Evolutionary conservation across 2,113 vertebrate genomes (phyloP).

Genomic region (Sterna hirundo): DNA sequence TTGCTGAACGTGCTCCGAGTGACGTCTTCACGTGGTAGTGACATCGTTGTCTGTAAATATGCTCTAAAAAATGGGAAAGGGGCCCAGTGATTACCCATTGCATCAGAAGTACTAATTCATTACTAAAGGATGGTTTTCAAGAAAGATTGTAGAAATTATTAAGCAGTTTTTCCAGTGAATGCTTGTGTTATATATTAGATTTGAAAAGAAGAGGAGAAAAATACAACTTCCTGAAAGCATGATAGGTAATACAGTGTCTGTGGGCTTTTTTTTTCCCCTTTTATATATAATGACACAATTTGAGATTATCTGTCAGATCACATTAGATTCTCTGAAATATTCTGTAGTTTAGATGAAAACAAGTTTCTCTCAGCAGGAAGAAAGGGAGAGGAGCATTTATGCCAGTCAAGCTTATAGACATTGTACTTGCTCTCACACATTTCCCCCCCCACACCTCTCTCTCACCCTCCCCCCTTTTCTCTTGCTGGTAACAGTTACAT

Average conservation of each 20-base stretch:
- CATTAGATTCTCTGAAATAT: slow-evolving; percentile 47
- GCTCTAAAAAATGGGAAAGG: neutral
- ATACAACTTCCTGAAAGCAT: neutral
- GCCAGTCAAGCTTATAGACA: slow-evolving; percentile 7
- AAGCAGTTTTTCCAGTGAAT: neutral
- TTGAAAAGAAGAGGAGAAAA: neutral
- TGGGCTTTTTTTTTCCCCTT: neutral
- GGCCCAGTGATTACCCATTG: neutral
- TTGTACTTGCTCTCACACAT: neutral
- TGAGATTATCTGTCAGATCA: slow-evolving; percentile 59
- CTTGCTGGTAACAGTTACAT: slow-evolving; percentile 29
- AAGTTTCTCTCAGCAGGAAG: neutral
- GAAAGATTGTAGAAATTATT: neutral
- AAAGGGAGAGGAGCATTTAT: slow-evolving; percentile 36
- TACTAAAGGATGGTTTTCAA: neutral
- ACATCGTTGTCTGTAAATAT: neutral
- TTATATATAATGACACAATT: slow-evolving; percentile 49
- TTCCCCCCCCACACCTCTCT: neutral
- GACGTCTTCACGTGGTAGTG: neutral
- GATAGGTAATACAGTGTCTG: neutral
- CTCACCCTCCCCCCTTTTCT: neutral
- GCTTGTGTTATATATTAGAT: neutral
- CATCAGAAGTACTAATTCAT: neutral
- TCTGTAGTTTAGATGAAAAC: slow-evolving; percentile 46
- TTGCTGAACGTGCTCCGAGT: neutral